Evolutionary conservation across 2,888 invertebrate genomes (phyloP), one percentile per base, ranked within the genome.

Genomic region (Myopa tessellatipennis): DNA sequence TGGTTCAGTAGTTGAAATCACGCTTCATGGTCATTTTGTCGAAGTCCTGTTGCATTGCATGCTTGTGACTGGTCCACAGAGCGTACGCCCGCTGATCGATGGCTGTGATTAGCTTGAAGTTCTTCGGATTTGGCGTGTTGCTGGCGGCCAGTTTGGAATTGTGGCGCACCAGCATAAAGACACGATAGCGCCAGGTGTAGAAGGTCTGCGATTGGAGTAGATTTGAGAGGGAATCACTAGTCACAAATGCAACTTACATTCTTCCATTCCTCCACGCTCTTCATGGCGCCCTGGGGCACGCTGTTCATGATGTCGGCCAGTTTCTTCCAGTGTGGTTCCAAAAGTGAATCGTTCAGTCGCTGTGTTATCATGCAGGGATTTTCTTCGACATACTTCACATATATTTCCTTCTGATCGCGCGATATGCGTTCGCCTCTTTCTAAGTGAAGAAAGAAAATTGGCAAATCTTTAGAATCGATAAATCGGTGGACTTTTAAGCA

Each of bases 21-120:
- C 55, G 74, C 38, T 74, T 74, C 84, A 86, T 85, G 52, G 86
- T 86, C 84, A 86, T 85, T 82, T 87, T 86, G 18, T 87, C 87
- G 50, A 83, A 85, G 55, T 87, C 87, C 71, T 84, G 86, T 50
- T 86, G 85, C 40, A 82, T 82, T 76, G 83, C 83, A 65, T 84
- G 85, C 80, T 87, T 87, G 76, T 87, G 87, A 79, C 87, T 87
- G 12, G 88, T 87, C 87, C 87, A 87, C 86, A 87, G 85, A 45
- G 87, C 83, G 65, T 87, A 87, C 5, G 87, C 87, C 63, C 87
- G 85, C 80, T 87, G 87, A 79, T 87, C 87, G 77, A 87, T 87
- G 58, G 85, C 84, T 26, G 87, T 87, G 74, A 87, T 79, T 45
- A 87, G 87, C 77, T 87, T 87, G 74, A 84, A 87, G 78, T 86